These are phyloP conservation scores for Priocnemis perturbator DNA, from an alignment of 2,888 invertebrate species.

Conservation along the genomic window DNA sequence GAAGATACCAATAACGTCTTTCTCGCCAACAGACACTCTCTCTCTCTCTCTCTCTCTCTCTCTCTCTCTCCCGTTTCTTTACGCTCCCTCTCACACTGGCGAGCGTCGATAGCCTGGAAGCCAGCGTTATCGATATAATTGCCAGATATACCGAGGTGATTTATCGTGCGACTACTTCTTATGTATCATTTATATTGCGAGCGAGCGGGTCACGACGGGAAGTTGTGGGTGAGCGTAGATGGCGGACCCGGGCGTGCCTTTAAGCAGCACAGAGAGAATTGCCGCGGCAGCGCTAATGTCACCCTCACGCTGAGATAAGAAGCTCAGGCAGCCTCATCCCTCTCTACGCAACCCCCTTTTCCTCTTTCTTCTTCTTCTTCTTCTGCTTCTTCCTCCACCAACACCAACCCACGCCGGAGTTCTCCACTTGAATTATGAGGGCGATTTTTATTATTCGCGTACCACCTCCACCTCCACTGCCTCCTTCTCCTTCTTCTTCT, in stretches of 20 bases:
- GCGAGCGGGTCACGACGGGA: slow-evolving; percentile 1
- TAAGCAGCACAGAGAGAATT: slow-evolving; percentile 58
- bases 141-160: slow-evolving; percentile 46
- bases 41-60: no score
- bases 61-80: no score
- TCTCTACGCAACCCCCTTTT: slow-evolving; percentile 6
- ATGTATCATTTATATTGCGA: slow-evolving; percentile 34
- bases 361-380: slow-evolving; percentile 3
- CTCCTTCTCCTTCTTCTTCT: slow-evolving; percentile 29
- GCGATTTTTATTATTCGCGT: slow-evolving; percentile 75
- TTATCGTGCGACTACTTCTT: slow-evolving; percentile 56
- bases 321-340: slow-evolving; percentile 57
- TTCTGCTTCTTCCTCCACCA: slow-evolving; percentile 28
- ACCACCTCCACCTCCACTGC: slow-evolving; percentile 39
- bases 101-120: slow-evolving; percentile 10
- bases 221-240: slow-evolving; percentile 23
- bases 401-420: slow-evolving; percentile 54
- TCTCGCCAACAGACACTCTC: no score
- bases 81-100: no score
- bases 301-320: slow-evolving; percentile 72
- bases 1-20: slow-evolving; percentile 52
- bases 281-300: slow-evolving; percentile 73
- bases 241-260: slow-evolving; percentile 20
- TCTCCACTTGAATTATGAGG: slow-evolving; percentile 72
- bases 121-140: slow-evolving; percentile 18